Percentiles rank a stretch among this genome's conserved stretches.
Conservation (phyloP, 2,113 vertebrate genomes). For the Oxyura jamaicensis region DNA sequence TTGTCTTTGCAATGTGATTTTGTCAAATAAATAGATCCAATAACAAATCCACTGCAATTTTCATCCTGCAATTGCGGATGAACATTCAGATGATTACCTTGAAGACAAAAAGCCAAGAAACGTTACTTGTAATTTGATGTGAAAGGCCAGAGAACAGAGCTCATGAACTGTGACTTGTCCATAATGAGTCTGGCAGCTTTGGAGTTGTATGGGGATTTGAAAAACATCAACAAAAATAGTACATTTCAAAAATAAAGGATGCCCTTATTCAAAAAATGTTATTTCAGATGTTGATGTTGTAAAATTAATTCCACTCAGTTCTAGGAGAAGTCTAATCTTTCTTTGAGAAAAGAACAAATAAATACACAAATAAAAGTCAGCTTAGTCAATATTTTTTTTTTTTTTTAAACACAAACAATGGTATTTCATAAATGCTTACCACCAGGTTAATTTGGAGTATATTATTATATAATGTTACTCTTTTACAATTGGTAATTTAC, state of each 20-base stretch:
- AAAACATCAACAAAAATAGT: neutral
- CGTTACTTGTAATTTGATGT: neutral
- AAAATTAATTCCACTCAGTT: neutral
- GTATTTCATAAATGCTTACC: neutral
- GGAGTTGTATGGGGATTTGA: neutral
- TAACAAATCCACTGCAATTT: neutral
- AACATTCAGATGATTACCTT: neutral
- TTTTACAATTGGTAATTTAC: neutral
- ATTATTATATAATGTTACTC: neutral
- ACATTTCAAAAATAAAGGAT: neutral
- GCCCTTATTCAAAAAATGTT: neutral
- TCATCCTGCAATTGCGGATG: neutral
- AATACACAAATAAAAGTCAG: neutral
- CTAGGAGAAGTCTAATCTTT: neutral
- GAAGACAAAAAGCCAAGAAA: neutral
- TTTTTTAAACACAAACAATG: neutral
- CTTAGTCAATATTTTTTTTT: neutral
- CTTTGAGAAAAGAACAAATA: neutral
- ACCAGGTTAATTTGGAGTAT: neutral
- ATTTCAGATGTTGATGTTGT: neutral
- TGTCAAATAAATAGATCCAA: neutral
- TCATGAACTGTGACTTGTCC: neutral
- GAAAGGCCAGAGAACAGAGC: neutral
- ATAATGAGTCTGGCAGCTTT: neutral
- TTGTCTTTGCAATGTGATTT: neutral